A percentile compares a stretch with the other conserved stretches of the same genome.
phyloP scores from a whole-genome alignment of 2,797 vertebrate genomes.

The Craterocephalus amniculus region DNA sequence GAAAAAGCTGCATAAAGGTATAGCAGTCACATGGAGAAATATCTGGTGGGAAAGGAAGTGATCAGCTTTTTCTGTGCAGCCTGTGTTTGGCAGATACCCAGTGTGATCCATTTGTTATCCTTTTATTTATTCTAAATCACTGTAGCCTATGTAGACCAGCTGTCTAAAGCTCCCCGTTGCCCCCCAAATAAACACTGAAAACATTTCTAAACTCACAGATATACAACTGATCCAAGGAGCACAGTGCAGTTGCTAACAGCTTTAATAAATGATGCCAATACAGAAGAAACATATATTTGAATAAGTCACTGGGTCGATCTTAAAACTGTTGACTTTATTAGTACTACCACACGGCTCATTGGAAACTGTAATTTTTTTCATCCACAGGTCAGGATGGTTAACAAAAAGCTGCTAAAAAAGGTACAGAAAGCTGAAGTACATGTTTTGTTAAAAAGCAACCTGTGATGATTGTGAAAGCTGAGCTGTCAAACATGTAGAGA shows the following conservation, averaged over 20 bases:
- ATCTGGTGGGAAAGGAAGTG: neutral
- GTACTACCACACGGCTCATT: too few relatives aligned
- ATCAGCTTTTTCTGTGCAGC: neutral
- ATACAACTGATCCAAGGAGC: constrained; percentile 10
- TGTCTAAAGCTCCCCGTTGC: constrained; percentile 17
- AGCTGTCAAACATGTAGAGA: too few relatives aligned
- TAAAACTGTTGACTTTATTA: too few relatives aligned
- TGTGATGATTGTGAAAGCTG: neutral
- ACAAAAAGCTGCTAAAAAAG: neutral
- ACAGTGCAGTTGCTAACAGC: constrained; percentile 30
- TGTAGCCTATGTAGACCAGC: constrained; percentile 26
- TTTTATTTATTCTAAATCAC: constrained; percentile 25
- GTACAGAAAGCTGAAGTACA: neutral
- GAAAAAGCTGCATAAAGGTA: neutral
- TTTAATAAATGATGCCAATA: constrained; percentile 24
- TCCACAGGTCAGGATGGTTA: too few relatives aligned
- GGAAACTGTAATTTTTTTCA: too few relatives aligned
- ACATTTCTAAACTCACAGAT: constrained; percentile 19
- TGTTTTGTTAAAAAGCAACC: neutral
- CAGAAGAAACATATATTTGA: neutral
- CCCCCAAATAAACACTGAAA: constrained; percentile 35
- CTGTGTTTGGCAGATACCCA: constrained; percentile 15
- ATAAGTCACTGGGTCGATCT: neutral
- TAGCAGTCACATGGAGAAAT: neutral
- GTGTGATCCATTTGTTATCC: constrained; percentile 26